These are phyloP conservation scores for Lasioglossum leucozonium DNA, from an alignment of 2,888 invertebrate species.

Conservation along the genomic window DNA sequence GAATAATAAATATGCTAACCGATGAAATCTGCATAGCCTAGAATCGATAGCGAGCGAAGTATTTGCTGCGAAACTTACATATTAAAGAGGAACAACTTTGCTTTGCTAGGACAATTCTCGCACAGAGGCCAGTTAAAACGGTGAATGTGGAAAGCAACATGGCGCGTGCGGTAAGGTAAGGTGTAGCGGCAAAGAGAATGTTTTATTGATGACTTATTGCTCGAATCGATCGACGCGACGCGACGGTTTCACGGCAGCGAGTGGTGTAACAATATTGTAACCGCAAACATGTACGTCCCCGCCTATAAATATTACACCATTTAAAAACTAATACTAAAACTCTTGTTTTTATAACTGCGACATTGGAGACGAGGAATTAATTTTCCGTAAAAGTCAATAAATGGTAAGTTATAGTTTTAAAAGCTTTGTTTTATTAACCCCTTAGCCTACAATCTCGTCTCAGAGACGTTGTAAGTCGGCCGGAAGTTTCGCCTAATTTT, in stretches of 20 bases:
- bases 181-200: constrained; percentile 49
- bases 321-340: no score
- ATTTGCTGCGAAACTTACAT: constrained; percentile 21
- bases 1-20: neutral
- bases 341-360: no score
- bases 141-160: constrained; percentile 38
- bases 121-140: neutral
- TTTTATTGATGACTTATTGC: constrained; percentile 71
- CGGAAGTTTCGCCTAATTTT: no score
- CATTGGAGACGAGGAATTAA: no score
- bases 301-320: no score
- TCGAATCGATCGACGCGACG: constrained; percentile 66
- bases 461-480: no score
- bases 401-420: no score
- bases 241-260: constrained; percentile 45
- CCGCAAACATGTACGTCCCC: no score
- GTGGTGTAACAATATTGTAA: constrained; percentile 34
- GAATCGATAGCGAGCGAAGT: neutral
- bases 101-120: constrained; percentile 2
- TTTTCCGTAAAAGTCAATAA: no score
- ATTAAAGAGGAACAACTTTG: constrained; percentile 27
- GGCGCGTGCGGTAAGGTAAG: constrained; percentile 42
- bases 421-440: no score
- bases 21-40: neutral
- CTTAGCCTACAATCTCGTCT: no score